Base-by-base conservation (phyloP, 2,888 invertebrate species). In the Poecilobothrus nobilitatus region DNA sequence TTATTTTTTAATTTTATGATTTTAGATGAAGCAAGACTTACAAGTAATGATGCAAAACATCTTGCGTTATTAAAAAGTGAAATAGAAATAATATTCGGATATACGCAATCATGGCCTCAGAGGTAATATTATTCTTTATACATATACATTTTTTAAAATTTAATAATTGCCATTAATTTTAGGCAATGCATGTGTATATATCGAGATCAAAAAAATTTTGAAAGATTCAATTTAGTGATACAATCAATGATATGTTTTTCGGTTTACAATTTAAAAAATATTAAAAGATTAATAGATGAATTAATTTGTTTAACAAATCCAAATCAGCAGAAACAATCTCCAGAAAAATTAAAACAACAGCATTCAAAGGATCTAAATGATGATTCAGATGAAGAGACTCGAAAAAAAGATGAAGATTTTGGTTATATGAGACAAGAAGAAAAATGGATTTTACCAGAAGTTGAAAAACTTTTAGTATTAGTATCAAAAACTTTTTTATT, bases 171-270 rank as follows among this genome's bases (percentile, higher is more conserved):
- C 27, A 61, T 61, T 65, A 20, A 67, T 53, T 63, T 65, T 81
- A 94, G 94, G 80, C 95, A 96, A 84, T 96, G 96, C 80, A 94
- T 95, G 90, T 96, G 96, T 83, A 92, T 94, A 82, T 95, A 93
- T 82, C 88, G 95, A 75, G 95, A 95, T 83, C 88, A 89, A 70
- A 94, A 94, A 82, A 95, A 95, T 82, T 91, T 94, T 83, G 95
- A 95, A 79, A 87, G 94, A 74, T 92, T 95, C 81, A 94, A 94
- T 81, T 86, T 91, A 77, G 86, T 96, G 75, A 91, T 94, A 62
- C 95, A 95, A 81, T 91, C 94, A 73, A 88, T 95, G 75, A 87
- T 95, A 71, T 90, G 90, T 76, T 85, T 93, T 74, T 89, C 92
- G 66, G 89, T 95, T 70, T 90, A 91, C 79, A 90, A 94, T 80